These are phyloP conservation scores for Bombus terrestris DNA, from an alignment of 1,140 invertebrate species.

Conservation along the genomic window DNA sequence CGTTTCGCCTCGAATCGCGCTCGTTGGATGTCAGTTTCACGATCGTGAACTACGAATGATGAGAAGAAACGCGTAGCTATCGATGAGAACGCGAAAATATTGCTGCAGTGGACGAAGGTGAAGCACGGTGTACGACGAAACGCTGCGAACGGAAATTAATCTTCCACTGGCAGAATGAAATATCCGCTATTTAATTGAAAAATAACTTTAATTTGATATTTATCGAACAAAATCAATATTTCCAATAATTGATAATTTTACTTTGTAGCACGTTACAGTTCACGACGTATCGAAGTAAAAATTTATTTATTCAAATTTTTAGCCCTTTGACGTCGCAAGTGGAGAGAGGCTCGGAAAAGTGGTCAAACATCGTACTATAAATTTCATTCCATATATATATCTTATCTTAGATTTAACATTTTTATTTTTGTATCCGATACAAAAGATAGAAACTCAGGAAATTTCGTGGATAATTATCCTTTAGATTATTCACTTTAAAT, in stretches of 20 bases:
- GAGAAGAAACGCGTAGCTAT: background rate
- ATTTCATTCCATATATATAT: background rate
- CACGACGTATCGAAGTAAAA: no score
- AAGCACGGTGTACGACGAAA: slow-evolving; percentile 2
- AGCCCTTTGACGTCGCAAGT: background rate
- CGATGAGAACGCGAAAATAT: background rate
- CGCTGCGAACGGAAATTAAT: background rate
- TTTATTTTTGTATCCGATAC: no score
- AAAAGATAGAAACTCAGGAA: no score
- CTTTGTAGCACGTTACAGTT: background rate
- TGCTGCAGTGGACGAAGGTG: background rate
- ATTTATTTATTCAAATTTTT: no score
- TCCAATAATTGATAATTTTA: background rate
- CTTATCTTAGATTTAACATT: no score
- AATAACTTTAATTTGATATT: background rate
- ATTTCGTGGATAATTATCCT: no score
- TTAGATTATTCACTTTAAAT: no score
- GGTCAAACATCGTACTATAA: background rate
- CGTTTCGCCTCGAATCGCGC: slow-evolving; percentile 22
- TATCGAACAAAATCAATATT: background rate
- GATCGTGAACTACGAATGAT: background rate
- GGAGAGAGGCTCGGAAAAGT: background rate
- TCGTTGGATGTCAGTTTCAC: slow-evolving; percentile 18
- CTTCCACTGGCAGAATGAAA: background rate
- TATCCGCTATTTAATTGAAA: background rate